Evolutionary conservation across 2,888 invertebrate genomes (phyloP).

Genomic region (Drosophila meridiana): DNA sequence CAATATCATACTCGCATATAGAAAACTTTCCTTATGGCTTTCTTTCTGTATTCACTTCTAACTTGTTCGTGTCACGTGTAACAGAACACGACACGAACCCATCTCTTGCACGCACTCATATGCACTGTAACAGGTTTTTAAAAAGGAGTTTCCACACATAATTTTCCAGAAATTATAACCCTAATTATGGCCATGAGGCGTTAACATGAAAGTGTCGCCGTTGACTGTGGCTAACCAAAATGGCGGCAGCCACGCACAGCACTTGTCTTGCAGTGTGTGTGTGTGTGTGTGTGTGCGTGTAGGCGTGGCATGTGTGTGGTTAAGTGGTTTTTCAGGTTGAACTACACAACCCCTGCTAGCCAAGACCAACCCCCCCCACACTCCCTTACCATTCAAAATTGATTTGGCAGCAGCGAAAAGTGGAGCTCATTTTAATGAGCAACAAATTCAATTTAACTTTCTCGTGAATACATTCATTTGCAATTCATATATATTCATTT

Average conservation of each 20-base stretch:
- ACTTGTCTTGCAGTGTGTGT: background rate
- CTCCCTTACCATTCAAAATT: conserved; percentile 14
- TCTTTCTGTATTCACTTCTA: background rate
- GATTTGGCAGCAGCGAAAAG: conserved; percentile 39
- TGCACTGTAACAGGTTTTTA: conserved; percentile 12
- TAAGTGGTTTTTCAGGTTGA: conserved; percentile 71
- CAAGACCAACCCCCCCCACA: background rate
- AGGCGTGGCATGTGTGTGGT: conserved; percentile 50
- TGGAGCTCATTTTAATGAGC: conserved; percentile 72
- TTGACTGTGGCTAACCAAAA: conserved; percentile 60
- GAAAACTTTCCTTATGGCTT: background rate
- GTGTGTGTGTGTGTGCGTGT: conserved; percentile 1
- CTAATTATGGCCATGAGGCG: conserved; percentile 73
- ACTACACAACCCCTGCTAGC: conserved; percentile 2
- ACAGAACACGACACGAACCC: background rate
- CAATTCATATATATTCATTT: conserved; percentile 71
- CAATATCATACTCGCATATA: background rate
- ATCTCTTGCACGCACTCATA: conserved; percentile 5
- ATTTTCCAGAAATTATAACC: conserved; percentile 69
- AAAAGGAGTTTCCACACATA: conserved; percentile 53
- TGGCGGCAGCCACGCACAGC: conserved; percentile 43
- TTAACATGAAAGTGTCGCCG: conserved; percentile 38
- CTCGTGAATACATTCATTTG: conserved; percentile 67
- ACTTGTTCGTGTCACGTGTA: background rate
- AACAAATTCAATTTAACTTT: conserved; percentile 73